Percentiles rank a stretch among this genome's conserved stretches.
phyloP scores from a whole-genome alignment of 37 sponge, comb jelly and placozoan genomes.

The Ianthella basta region DNA sequence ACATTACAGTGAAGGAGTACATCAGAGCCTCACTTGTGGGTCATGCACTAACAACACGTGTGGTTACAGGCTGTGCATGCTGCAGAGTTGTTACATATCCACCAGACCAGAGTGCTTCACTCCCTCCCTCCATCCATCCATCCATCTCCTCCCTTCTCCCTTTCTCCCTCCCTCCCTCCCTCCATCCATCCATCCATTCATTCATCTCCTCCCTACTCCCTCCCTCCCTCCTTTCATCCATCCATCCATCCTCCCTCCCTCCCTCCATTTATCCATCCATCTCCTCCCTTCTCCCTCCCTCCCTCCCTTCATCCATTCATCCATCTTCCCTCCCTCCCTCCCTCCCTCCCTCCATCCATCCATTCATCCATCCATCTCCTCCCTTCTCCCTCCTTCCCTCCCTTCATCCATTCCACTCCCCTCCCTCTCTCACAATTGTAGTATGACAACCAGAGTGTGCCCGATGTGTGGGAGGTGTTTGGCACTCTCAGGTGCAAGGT shows the following conservation, averaged over 20 bases:
- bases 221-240: background rate
- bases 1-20: conserved; percentile 67
- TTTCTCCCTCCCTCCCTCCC: conserved; percentile 8
- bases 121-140: background rate
- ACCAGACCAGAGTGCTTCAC: no score
- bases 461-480: conserved; percentile 75
- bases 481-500: conserved; percentile 86
- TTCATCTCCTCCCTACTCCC: background rate
- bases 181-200: no score
- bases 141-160: conserved; percentile 9
- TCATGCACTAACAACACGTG: background rate
- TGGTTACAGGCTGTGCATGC: no score
- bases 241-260: no score
- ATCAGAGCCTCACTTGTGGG: conserved; percentile 64
- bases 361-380: background rate
- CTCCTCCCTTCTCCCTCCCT: background rate
- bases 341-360: no score
- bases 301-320: background rate
- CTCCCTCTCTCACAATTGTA: background rate
- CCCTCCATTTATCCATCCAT: background rate
- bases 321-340: background rate
- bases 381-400: background rate
- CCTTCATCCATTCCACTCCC: background rate
- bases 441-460: conserved; percentile 19
- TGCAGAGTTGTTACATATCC: no score